Evolutionary conservation across 35 echinoderm and acorn worm species (phyloP), one percentile per base, ranked within the genome.

Genomic region (Lytechinus variegatus): DNA sequence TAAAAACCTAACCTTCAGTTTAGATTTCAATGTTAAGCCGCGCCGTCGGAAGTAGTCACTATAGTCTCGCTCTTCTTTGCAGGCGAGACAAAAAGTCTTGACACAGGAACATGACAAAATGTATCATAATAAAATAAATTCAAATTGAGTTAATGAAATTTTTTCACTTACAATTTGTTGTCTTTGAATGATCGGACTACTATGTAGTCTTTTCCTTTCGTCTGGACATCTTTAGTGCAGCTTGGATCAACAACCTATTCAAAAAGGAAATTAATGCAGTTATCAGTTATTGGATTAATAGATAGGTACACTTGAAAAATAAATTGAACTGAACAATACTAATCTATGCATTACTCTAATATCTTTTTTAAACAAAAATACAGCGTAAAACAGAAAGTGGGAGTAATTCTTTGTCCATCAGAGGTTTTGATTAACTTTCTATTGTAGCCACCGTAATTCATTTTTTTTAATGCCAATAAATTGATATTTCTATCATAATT

Each of bases 151-250:
- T 12, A 60, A 60, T 60, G 2, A 1, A 60, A 1, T 0, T 33
- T 44, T 93, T 29, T 51, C 53, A 97, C 97, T 99, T 95, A 99
- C 98, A 96, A 97, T 98, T 97, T 97, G 57, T 97, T 97, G 93
- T 99, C 98, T 54, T 96, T 99, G 60, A 99, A 99, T 91, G 98
- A 99, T 55, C 97, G 96, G 4, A 94, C 95, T 21, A 99, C 96
- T 28, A 99, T 95, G 54, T 99, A 95, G 58, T 99, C 98, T 94
- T 99, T 99, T 79, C 94, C 95, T 96, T 95, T 98, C 4, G 96
- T 87, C 33, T 95, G 94, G 86, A 94, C 96, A 95, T 99, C 98
- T 95, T 98, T 97, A 28, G 97, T 95, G 52, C 96, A 97, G 33
- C 93, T 97, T 61, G 98, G 98, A 94, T 99, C 96, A 27, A 99